These are phyloP conservation scores for Dichetophora obliterata DNA, from an alignment of 2,888 invertebrate species.

Conservation along the genomic window DNA sequence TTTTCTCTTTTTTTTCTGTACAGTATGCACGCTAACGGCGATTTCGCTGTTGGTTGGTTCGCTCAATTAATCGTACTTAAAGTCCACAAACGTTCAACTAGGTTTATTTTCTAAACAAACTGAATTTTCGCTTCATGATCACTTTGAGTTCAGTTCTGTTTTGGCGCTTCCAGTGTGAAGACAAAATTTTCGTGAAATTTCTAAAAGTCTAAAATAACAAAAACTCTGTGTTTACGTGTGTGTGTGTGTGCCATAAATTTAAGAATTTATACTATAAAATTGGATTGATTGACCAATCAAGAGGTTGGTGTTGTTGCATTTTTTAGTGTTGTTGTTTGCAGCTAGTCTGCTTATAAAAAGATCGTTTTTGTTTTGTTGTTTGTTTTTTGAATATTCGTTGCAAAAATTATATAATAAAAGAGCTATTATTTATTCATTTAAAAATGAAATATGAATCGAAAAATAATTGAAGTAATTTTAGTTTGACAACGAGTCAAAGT, in stretches of 20 bases:
- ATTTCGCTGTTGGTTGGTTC: too few relatives aligned
- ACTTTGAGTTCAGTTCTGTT: conserved; percentile 53
- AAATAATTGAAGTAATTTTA: neutral
- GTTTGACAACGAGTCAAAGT: too few relatives aligned
- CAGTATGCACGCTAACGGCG: too few relatives aligned
- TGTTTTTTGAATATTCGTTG: neutral
- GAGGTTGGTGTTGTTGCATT: conserved; percentile 10
- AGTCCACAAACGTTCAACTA: neutral
- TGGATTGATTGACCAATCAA: neutral
- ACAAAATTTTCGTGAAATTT: conserved; percentile 54
- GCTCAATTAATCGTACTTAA: too few relatives aligned
- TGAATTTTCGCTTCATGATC: conserved; percentile 7
- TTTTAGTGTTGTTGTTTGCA: neutral
- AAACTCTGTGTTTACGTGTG: neutral
- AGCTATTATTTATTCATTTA: neutral
- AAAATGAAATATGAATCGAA: neutral
- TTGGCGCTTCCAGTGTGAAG: conserved; percentile 69
- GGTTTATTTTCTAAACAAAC: neutral
- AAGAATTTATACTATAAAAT: neutral
- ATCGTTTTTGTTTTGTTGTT: too few relatives aligned
- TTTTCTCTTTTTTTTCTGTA: too few relatives aligned
- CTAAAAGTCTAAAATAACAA: neutral
- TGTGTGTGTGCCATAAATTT: neutral
- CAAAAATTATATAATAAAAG: neutral
- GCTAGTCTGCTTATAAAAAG: neutral